These are phyloP conservation scores for Lasioglossum calceatum DNA, from an alignment of 2,888 invertebrate genomes.

Conservation along the genomic window DNA sequence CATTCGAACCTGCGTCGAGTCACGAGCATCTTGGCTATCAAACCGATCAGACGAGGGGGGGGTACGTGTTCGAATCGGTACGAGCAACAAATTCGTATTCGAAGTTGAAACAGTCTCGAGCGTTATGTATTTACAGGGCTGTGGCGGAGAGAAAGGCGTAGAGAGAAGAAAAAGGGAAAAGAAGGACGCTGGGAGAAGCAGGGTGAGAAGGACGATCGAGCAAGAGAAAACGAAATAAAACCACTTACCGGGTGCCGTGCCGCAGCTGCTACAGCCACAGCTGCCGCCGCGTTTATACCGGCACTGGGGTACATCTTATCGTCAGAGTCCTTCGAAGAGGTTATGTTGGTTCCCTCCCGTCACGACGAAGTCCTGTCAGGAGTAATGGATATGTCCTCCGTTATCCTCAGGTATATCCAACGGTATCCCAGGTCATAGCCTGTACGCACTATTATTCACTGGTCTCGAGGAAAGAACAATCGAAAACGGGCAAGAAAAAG, in stretches of 20 bases:
- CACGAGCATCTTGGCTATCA: neutral
- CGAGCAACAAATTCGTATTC: neutral
- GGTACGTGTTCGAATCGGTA: neutral
- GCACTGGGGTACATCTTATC: conserved; percentile 81
- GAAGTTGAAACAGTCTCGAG: neutral
- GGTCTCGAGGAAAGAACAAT: conserved; percentile 40
- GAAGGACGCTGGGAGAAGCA: neutral
- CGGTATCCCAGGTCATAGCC: conserved; percentile 68
- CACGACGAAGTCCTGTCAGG: conserved; percentile 53
- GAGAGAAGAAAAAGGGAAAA: conserved; percentile 1
- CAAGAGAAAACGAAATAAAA: conserved; percentile 57
- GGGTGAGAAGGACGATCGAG: conserved; percentile 17
- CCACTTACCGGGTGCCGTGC: conserved; percentile 82
- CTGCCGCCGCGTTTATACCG: conserved; percentile 83
- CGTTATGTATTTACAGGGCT: neutral
- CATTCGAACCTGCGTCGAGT: neutral
- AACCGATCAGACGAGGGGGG: neutral
- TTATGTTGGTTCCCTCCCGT: conserved; percentile 53
- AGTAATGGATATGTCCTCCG: conserved; percentile 58
- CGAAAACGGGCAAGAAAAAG: neutral
- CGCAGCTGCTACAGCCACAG: conserved; percentile 83
- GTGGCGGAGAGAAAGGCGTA: neutral
- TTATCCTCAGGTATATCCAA: conserved; percentile 64
- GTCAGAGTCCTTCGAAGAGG: conserved; percentile 61
- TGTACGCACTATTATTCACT: conserved; percentile 59